A percentile compares a stretch with the other conserved stretches of the same genome.
Conservation (phyloP, 2,113 vertebrate genomes). For the Rhynchomys soricoides region DNA sequence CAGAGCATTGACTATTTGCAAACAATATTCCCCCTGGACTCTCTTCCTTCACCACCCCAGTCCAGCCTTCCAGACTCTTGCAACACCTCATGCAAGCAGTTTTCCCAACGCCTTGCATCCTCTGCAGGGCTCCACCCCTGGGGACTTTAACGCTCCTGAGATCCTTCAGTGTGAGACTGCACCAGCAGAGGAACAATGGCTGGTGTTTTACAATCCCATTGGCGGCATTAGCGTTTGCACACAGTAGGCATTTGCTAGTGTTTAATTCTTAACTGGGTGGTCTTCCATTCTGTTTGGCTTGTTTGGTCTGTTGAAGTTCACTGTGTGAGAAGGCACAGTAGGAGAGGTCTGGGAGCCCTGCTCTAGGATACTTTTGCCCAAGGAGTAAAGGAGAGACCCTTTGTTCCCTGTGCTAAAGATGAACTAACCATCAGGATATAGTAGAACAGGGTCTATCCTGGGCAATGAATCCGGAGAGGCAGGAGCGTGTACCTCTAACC, state of each 20-base stretch:
- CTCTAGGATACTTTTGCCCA: not conserved
- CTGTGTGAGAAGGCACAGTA: not conserved
- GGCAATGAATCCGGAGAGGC: not conserved
- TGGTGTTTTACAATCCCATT: not conserved
- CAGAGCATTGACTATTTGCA: not conserved
- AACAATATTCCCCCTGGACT: too few species aligned
- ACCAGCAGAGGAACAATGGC: not conserved
- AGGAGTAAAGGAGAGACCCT: not conserved
- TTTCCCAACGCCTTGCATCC: not conserved
- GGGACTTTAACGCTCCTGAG: not conserved
- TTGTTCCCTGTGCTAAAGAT: not conserved
- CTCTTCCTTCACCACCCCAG: not conserved
- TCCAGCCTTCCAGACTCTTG: not conserved
- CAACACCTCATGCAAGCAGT: not conserved
- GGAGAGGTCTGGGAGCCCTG: not conserved
- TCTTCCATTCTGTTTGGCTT: not conserved
- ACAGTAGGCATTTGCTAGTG: not conserved
- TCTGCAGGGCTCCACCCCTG: not conserved
- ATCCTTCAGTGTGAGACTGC: not conserved
- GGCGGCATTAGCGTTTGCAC: not conserved
- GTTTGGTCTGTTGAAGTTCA: not conserved
- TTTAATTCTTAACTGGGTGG: not conserved
- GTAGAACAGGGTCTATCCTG: not conserved
- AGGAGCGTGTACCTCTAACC: not conserved
- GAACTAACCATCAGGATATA: not conserved